Percentiles rank a stretch among this genome's conserved stretches.
Conservation (phyloP, 2,113 vertebrate species). For the Acrocephalus arundinaceus region DNA sequence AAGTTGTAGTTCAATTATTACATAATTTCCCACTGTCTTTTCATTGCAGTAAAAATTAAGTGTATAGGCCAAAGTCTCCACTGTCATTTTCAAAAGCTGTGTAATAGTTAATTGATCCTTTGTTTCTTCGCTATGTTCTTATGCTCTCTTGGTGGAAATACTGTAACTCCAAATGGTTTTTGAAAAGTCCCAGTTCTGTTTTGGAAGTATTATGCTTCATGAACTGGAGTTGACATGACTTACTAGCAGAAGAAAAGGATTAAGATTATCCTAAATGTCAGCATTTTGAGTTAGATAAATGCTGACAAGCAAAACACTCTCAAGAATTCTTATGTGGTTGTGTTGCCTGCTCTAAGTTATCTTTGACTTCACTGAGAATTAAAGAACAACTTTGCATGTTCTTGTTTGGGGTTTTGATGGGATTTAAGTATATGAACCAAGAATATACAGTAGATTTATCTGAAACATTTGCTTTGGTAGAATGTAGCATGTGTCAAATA, state of each 20-base stretch:
- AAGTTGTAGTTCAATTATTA: not conserved
- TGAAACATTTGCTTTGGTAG: not conserved
- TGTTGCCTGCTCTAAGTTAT: not conserved
- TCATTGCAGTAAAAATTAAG: not conserved
- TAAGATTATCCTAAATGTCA: not conserved
- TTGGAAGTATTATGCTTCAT: not conserved
- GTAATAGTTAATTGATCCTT: not conserved
- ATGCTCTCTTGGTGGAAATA: not conserved
- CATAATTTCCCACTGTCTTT: accelerated
- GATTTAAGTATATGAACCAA: not conserved
- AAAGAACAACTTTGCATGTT: not conserved
- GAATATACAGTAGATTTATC: not conserved
- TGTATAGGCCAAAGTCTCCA: not conserved
- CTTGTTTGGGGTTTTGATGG: not conserved
- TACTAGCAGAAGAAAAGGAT: not conserved
- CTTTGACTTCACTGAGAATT: not conserved
- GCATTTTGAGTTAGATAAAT: not conserved
- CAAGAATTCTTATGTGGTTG: not conserved
- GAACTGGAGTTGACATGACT: not conserved
- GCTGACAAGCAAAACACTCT: not conserved
- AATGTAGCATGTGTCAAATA: not conserved
- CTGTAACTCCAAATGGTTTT: not conserved
- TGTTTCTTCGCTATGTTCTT: not conserved
- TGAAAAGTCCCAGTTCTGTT: not conserved
- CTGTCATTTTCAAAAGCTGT: not conserved